phyloP scores from a whole-genome alignment of 2,888 invertebrate species.

The Metacarcinus magister region DNA sequence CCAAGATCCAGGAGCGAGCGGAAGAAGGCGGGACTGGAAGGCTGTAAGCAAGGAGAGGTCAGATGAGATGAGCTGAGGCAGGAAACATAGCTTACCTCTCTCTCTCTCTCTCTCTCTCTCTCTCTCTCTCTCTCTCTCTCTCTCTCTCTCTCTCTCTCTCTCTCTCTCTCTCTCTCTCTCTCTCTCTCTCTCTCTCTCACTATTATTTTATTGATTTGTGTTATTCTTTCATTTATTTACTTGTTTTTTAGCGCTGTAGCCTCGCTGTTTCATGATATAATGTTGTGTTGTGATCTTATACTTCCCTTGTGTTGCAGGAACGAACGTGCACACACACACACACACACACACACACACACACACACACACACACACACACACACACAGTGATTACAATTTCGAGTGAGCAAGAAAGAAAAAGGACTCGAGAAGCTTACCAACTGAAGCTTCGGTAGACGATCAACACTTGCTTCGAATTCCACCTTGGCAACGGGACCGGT shows the following conservation, averaged over 20 bases:
- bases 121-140: not conserved
- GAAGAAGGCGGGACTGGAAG: not conserved
- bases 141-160: not conserved
- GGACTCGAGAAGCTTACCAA: not conserved
- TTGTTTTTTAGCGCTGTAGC: not conserved
- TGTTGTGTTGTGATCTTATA: not conserved
- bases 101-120: not conserved
- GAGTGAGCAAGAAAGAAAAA: not conserved
- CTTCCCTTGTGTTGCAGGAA: not conserved
- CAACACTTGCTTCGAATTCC: not conserved
- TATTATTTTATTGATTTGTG: not conserved
- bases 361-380: conserved; percentile 59
- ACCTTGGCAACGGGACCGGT: not conserved
- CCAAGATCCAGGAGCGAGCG: too few relatives aligned
- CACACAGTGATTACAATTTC: not conserved
- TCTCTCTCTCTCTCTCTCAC: not conserved
- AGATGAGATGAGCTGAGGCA: not conserved
- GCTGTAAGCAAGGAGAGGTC: not conserved
- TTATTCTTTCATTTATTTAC: not conserved
- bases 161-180: not conserved
- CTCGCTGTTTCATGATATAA: not conserved
- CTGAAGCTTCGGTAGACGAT: not conserved
- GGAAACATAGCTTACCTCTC: not conserved
- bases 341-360: conserved; percentile 54
- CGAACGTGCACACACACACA: conserved; percentile 17